Conservation (phyloP, 2,113 vertebrate species). For the Arenaria interpres region DNA sequence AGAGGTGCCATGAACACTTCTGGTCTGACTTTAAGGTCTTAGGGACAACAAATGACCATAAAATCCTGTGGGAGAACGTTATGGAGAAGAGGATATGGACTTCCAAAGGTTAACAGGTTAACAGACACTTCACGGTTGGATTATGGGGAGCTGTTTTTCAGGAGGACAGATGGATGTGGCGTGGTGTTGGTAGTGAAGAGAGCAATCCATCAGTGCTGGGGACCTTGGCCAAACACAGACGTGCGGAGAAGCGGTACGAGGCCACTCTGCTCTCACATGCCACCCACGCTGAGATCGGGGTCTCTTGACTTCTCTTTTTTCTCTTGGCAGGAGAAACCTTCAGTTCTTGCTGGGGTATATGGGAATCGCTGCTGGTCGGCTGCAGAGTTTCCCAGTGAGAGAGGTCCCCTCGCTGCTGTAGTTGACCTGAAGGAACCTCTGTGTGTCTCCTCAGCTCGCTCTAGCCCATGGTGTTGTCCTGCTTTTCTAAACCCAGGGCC, state of each 20-base stretch:
- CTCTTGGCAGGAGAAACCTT: not conserved
- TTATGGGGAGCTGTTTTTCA: not conserved
- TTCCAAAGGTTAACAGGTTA: not conserved
- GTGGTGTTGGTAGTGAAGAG: too few species aligned
- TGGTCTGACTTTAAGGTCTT: too few species aligned
- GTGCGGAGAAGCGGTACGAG: not conserved
- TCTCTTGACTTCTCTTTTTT: not conserved
- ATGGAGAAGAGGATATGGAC: not conserved
- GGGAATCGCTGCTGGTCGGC: not conserved
- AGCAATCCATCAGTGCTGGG: not conserved
- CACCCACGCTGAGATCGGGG: fast-evolving
- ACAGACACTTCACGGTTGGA: not conserved
- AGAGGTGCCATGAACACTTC: fast-evolving
- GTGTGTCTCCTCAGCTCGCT: too few species aligned
- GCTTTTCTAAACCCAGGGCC: too few species aligned
- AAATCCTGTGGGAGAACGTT: not conserved
- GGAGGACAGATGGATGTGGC: not conserved
- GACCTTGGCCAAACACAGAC: not conserved
- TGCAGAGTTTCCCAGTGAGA: too few species aligned
- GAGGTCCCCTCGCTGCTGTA: not conserved
- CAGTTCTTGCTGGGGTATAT: fast-evolving
- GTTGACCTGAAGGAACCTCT: too few species aligned
- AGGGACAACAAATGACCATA: not conserved
- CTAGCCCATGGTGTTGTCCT: fast-evolving
- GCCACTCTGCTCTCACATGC: not conserved